phyloP scores from a whole-genome alignment of 2,888 invertebrate genomes.

The Parnassius apollo region DNA sequence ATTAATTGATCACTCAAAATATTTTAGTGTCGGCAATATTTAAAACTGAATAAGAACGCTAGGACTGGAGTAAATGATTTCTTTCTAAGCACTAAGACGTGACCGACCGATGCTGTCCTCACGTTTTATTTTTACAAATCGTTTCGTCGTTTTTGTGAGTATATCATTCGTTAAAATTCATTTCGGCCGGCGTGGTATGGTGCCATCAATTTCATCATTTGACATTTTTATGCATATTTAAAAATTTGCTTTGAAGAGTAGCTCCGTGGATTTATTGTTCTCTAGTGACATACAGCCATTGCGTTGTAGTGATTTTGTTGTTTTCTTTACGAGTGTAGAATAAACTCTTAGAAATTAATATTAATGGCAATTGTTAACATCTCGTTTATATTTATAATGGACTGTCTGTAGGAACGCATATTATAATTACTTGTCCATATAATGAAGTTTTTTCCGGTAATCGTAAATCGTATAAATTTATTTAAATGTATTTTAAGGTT shows the following conservation, averaged over 20 bases:
- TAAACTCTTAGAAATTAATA: too few relatives aligned
- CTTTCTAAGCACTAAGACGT: slow-evolving; percentile 32
- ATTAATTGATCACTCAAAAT: too few relatives aligned
- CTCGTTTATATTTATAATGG: too few relatives aligned
- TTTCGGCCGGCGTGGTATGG: slow-evolving; percentile 51
- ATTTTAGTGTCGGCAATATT: neutral
- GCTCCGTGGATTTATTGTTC: slow-evolving; percentile 62
- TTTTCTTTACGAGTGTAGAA: too few relatives aligned
- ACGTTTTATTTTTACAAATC: slow-evolving; percentile 73
- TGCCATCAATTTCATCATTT: slow-evolving; percentile 69
- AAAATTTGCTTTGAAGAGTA: slow-evolving; percentile 74
- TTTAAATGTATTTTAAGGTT: too few relatives aligned
- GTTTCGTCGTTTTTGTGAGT: slow-evolving; percentile 58
- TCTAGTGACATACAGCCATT: slow-evolving; percentile 46
- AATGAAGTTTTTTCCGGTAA: too few relatives aligned
- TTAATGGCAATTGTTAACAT: too few relatives aligned
- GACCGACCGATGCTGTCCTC: slow-evolving; percentile 50
- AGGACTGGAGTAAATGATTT: slow-evolving; percentile 6
- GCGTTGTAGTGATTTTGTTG: neutral
- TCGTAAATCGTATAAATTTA: too few relatives aligned
- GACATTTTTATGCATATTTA: slow-evolving; percentile 79
- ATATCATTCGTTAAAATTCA: slow-evolving; percentile 63
- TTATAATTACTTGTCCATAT: neutral
- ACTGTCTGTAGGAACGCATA: neutral
- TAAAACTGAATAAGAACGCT: neutral